phyloP scores from a whole-genome alignment of 1,140 invertebrate genomes.

The Drosophila arizonae region DNA sequence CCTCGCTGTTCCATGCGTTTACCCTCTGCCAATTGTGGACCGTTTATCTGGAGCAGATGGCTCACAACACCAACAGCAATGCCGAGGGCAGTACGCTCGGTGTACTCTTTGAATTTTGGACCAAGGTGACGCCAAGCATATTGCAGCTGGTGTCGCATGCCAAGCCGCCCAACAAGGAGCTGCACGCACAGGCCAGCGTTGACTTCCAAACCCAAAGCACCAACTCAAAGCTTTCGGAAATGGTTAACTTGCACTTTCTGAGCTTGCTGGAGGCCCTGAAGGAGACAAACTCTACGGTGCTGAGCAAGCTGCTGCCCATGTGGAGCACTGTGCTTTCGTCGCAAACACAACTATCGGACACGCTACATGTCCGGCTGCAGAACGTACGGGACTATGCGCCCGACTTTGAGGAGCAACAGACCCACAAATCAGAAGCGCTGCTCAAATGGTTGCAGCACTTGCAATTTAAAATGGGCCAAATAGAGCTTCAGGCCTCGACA shows the following conservation, averaged over 20 bases:
- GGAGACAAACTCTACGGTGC: slow-evolving; percentile 96
- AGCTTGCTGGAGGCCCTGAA: slow-evolving; percentile 97
- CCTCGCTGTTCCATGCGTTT: slow-evolving; percentile 92
- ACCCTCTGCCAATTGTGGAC: slow-evolving; percentile 97
- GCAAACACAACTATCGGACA: slow-evolving; percentile 92
- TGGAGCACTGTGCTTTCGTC: slow-evolving; percentile 96
- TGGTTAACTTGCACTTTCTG: slow-evolving; percentile 98
- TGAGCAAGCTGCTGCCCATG: slow-evolving; percentile 92
- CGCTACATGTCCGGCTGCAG: slow-evolving; percentile 94
- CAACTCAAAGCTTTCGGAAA: slow-evolving; percentile 91
- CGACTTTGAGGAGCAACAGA: slow-evolving; percentile 79
- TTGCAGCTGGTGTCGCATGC: slow-evolving; percentile 96
- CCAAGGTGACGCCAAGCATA: slow-evolving; percentile 97
- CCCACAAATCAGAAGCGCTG: slow-evolving; percentile 83
- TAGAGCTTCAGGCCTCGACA: slow-evolving; percentile 97
- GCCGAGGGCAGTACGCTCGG: slow-evolving; percentile 90
- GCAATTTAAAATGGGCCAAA: slow-evolving; percentile 99
- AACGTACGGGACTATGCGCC: slow-evolving; percentile 92
- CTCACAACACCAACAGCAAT: slow-evolving; percentile 86
- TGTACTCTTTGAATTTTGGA: slow-evolving; percentile 99
- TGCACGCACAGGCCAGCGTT: slow-evolving; percentile 35
- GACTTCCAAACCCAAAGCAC: slow-evolving; percentile 70
- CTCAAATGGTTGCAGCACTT: slow-evolving; percentile 95
- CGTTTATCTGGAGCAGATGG: slow-evolving; percentile 96
- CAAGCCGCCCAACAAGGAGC: slow-evolving; percentile 87